Evolutionary conservation across 92 coral and sea anemone species (phyloP).

Genomic region (Pocillopora grandis): DNA sequence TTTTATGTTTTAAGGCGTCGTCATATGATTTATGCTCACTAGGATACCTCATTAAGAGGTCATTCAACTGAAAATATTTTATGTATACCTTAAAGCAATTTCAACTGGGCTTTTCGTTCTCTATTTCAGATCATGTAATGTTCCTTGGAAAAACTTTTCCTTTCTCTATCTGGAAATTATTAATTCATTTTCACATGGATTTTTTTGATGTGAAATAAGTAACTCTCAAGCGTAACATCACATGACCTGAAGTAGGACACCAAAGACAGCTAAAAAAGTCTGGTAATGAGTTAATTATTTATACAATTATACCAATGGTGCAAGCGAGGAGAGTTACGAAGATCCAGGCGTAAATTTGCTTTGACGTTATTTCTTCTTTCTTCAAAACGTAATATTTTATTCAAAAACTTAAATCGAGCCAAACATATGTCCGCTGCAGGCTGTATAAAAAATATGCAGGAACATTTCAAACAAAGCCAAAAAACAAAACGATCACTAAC

Average conservation of each 20-base stretch:
- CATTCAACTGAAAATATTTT: slow-evolving; percentile 8
- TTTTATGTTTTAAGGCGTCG: background rate
- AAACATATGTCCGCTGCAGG: slow-evolving; percentile 1
- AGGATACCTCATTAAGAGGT: background rate
- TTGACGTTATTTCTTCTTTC: slow-evolving; percentile 27
- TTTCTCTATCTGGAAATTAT: slow-evolving; percentile 16
- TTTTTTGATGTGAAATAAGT: no score
- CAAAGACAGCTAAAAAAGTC: background rate
- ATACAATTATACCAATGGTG: slow-evolving; percentile 33
- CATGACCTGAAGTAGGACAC: slow-evolving; percentile 21
- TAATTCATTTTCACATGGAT: no score
- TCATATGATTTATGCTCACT: slow-evolving; percentile 12
- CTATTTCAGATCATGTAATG: no score
- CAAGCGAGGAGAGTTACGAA: slow-evolving; percentile 24
- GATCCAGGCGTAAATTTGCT: slow-evolving; percentile 21
- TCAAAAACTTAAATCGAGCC: slow-evolving; percentile 13
- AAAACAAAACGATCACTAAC: slow-evolving; percentile 5
- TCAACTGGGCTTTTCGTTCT: slow-evolving; percentile 9
- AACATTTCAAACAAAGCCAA: background rate
- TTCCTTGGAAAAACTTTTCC: slow-evolving; percentile 11
- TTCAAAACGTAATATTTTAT: slow-evolving; percentile 22
- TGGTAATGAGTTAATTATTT: background rate
- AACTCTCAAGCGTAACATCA: slow-evolving; percentile 1
- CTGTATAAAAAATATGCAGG: background rate
- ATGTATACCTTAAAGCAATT: slow-evolving; percentile 7